Evolutionary conservation across 2,888 invertebrate genomes (phyloP), one percentile per base, ranked within the genome.

Genomic region (Erebia palarica): DNA sequence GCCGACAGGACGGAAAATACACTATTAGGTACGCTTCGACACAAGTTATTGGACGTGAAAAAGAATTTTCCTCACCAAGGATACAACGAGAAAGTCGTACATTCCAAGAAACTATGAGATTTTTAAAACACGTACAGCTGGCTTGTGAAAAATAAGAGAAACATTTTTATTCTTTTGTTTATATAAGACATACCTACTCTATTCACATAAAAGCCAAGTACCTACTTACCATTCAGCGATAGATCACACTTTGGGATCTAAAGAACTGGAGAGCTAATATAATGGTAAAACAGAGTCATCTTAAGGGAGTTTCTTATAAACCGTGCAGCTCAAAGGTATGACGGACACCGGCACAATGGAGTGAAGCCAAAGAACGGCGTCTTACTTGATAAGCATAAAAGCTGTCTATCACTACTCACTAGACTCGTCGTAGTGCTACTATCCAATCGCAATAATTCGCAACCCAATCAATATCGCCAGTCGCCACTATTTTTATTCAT

Each of bases 1-100:
- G 72, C 73, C 4, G 65, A 14, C 57, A 14, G 57, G 9, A 47
- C 11, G 57, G 44, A 44, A 57, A 66, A 55, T 66, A 66, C 21
- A 66, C 44, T 44, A 16, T 65, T 65, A 36, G 36, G 36, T 36
- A 13, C 44, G 16, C 57, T 66, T 44, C 42, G 57, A 44, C 57
- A 21, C 21, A 58, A 57, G 36, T 27, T 47, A 64, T 64, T 47
- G 27, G 44, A 63, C 42, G n/a, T 63, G 63, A 42, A 51, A 69
- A 59, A 73, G 77, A 73, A 77, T 75, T 76, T 80, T 79, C 80
- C 81, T 78, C 80, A 82, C 76, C 77, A 81, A 81, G 79, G 79
- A 82, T 82, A 82, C 83, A 79, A 84, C 81, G 79, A 81, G 78
- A 47, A 55, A 53, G 55, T 55, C 57, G 69, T 42, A 65, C 42